Evolutionary conservation across 2,888 invertebrate species (phyloP).

Genomic region (Epirrhoe tristata): DNA sequence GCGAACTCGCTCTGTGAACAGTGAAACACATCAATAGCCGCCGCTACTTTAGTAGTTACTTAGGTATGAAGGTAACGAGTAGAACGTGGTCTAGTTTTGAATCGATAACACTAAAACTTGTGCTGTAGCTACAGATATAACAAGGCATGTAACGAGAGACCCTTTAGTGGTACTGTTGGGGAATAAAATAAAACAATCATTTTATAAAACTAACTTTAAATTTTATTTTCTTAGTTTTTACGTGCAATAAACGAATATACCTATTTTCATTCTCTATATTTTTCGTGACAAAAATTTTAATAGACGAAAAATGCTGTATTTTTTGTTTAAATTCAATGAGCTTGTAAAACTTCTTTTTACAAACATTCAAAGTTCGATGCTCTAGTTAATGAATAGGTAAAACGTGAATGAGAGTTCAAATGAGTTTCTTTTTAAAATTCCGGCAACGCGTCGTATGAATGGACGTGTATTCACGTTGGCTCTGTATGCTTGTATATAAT

Average conservation of each 20-base stretch:
- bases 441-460: not conserved
- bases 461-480: not conserved
- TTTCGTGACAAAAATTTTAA: too few species aligned
- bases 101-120: not conserved
- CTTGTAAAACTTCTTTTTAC: too few species aligned
- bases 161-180: constrained; percentile 19
- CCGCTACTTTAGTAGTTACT: too few species aligned
- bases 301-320: too few species aligned
- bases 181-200: constrained; percentile 7
- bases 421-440: constrained; percentile 5
- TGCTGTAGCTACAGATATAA: constrained; percentile 16
- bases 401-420: constrained; percentile 4
- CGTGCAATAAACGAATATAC: not conserved
- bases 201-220: constrained; percentile 4
- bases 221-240: not conserved
- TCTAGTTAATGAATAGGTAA: not conserved
- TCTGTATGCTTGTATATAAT: not conserved
- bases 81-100: too few species aligned
- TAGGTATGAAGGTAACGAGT: too few species aligned
- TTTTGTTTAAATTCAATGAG: too few species aligned
- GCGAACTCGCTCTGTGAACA: too few species aligned
- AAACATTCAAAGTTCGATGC: too few species aligned
- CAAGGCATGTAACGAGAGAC: constrained; percentile 24
- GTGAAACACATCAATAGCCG: too few species aligned
- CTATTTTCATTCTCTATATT: not conserved